phyloP scores from a whole-genome alignment of 2,797 vertebrate species.

The Antennarius maculatus region DNA sequence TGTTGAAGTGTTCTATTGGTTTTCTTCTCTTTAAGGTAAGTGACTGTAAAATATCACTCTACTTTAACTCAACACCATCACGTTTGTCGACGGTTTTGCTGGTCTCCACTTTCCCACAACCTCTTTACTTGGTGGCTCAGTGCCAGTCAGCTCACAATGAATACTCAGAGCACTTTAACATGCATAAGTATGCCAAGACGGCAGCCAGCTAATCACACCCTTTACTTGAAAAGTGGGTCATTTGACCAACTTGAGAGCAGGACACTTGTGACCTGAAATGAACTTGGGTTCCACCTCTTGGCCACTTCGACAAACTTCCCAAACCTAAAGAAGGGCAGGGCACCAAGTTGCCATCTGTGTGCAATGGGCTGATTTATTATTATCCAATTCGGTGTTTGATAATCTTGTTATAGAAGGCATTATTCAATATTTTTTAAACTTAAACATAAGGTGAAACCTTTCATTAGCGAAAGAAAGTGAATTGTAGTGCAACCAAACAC shows the following conservation, averaged over 20 bases:
- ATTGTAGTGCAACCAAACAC: neutral
- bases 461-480: neutral
- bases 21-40: slow-evolving; percentile 68
- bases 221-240: slow-evolving; percentile 52
- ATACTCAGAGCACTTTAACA: slow-evolving; percentile 50
- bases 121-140: slow-evolving; percentile 18
- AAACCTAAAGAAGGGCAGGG: slow-evolving; percentile 24
- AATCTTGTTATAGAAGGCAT: slow-evolving; percentile 12
- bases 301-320: slow-evolving; percentile 22
- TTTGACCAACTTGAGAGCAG: slow-evolving; percentile 44
- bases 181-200: slow-evolving; percentile 26
- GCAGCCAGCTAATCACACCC: slow-evolving; percentile 47
- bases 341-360: slow-evolving; percentile 39
- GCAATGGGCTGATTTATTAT: slow-evolving; percentile 22
- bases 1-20: slow-evolving; percentile 12
- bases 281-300: slow-evolving; percentile 27
- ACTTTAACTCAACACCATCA: slow-evolving; percentile 49
- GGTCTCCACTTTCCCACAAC: slow-evolving; percentile 29
- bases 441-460: neutral
- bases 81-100: slow-evolving; percentile 29
- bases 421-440: neutral
- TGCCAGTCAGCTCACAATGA: slow-evolving; percentile 31
- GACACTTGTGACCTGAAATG: slow-evolving; percentile 43
- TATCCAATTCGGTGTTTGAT: neutral
- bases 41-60: slow-evolving; percentile 34